A percentile compares a stretch with the other conserved stretches of the same genome.
Evolutionary conservation across 2,113 vertebrate species (phyloP).

Genomic region (Equus quagga): DNA sequence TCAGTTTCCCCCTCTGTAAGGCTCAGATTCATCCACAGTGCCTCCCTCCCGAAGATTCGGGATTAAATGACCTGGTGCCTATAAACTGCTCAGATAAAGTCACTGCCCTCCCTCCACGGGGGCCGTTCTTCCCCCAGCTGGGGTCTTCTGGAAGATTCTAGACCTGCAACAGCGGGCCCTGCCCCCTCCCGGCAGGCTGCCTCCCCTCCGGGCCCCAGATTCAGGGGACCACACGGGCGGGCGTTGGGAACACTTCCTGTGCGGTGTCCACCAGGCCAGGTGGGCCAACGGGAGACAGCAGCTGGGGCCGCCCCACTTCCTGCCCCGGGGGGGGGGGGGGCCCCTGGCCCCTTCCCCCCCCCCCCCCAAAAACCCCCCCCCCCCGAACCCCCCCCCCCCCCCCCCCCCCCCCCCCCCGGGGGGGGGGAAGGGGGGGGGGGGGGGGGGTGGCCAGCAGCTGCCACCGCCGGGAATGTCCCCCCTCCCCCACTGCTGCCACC

Average conservation of each 20-base stretch:
- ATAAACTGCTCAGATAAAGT: neutral
- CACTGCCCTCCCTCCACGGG: neutral
- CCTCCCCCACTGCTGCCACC: neutral
- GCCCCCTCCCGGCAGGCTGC: neutral
- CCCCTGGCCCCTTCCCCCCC: neutral
- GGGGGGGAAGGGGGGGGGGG: too few relatives aligned
- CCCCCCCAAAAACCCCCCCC: slow-evolving; percentile 33
- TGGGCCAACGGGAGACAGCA: slow-evolving; percentile 72
- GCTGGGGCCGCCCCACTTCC: slow-evolving; percentile 66
- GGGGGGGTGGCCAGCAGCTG: neutral
- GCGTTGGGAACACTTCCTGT: slow-evolving; percentile 69
- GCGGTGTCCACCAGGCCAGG: slow-evolving; percentile 46
- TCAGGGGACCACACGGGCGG: neutral
- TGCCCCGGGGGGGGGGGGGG: neutral
- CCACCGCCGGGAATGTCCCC: neutral
- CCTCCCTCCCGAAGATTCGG: accelerated
- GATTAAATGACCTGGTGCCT: neutral
- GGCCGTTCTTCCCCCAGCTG: accelerated
- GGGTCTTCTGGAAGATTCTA: neutral
- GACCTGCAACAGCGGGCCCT: accelerated
- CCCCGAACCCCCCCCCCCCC: too few relatives aligned
- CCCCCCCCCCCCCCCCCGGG: too few relatives aligned
- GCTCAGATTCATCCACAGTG: accelerated
- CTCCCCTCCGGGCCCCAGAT: neutral
- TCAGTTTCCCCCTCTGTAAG: neutral